A percentile compares a stretch with the other conserved stretches of the same genome.
phyloP scores from a whole-genome alignment of 1,140 invertebrate genomes.

The Pogonomyrmex barbatus region DNA sequence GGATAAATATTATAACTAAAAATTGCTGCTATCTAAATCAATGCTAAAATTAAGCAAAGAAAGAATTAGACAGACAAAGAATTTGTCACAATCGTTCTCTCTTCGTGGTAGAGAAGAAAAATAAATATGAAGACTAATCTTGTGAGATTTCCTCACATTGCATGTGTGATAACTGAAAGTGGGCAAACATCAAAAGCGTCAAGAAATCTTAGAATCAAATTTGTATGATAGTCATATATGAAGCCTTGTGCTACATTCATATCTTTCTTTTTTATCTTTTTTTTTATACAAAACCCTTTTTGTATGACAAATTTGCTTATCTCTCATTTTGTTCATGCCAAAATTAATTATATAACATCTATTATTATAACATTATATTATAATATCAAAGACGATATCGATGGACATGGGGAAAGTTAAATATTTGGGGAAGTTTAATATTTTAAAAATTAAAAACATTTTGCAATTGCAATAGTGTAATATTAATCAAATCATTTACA shows the following conservation, averaged over 20 bases:
- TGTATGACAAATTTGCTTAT: neutral
- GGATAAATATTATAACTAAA: neutral
- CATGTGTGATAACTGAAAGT: constrained; percentile 25
- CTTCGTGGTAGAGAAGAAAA: neutral
- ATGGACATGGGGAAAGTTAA: no score
- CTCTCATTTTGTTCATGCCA: neutral
- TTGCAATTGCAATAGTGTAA: neutral
- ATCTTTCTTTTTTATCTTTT: constrained; percentile 9
- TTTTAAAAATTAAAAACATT: neutral
- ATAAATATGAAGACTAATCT: constrained; percentile 41
- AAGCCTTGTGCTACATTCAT: neutral
- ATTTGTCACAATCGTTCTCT: neutral
- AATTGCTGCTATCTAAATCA: neutral
- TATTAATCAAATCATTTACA: no score
- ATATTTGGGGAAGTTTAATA: neutral
- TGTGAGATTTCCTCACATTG: neutral
- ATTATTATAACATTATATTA: neutral
- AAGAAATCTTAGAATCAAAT: constrained; percentile 34
- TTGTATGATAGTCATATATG: constrained; percentile 20
- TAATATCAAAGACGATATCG: neutral
- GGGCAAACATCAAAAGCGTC: constrained; percentile 34
- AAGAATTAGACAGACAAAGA: neutral
- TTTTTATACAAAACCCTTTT: constrained; percentile 16
- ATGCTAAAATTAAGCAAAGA: neutral
- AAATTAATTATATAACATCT: neutral